These are phyloP conservation scores for Cichlasoma orientale DNA, from an alignment of 2,797 vertebrate genomes.

Conservation along the genomic window DNA sequence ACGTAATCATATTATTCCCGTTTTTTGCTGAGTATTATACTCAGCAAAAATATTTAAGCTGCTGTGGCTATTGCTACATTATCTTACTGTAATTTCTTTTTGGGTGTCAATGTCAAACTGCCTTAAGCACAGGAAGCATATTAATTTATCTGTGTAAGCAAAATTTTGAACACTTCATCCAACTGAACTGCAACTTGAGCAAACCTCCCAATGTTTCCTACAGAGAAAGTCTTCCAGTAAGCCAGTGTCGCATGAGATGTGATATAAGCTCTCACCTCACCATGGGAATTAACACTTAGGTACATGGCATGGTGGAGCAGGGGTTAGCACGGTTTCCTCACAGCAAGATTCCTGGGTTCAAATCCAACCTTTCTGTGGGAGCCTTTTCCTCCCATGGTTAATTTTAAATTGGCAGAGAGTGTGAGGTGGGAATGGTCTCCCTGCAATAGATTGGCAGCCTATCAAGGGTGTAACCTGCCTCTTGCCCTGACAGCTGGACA, in stretches of 20 bases:
- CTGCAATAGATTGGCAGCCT: no score
- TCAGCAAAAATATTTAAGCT: background rate
- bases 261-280: background rate
- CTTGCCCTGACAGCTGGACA: no score
- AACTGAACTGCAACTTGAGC: slow-evolving; percentile 12
- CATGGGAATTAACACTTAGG: background rate
- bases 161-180: background rate
- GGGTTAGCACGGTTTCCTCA: no score
- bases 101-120: background rate
- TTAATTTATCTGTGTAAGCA: background rate
- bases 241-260: background rate
- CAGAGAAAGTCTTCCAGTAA: background rate
- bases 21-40: background rate
- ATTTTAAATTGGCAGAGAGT: no score
- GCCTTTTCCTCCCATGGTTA: no score
- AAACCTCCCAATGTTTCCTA: background rate
- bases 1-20: background rate
- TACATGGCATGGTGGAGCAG: background rate
- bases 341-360: no score
- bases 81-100: background rate
- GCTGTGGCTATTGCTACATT: background rate
- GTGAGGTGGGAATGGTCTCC: no score
- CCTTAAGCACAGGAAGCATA: background rate
- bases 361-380: no score
- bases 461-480: no score